Conservation (phyloP, 1,140 invertebrate species). For the Trissolcus basalis region DNA sequence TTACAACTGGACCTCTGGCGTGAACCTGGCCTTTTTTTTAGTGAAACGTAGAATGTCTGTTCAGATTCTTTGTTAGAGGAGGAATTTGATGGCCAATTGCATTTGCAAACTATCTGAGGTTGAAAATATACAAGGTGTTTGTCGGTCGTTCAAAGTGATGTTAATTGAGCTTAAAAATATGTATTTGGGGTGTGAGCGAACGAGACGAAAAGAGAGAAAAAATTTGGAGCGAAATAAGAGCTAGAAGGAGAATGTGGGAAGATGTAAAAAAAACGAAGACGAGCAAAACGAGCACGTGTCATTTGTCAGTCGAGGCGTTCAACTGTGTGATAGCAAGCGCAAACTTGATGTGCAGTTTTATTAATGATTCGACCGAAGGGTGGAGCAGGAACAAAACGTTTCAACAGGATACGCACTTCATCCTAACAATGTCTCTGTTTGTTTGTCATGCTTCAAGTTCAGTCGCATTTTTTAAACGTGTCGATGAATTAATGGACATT, state of each 20-base stretch:
- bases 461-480: constrained; percentile 25
- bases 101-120: constrained; percentile 38
- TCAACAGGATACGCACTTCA: constrained; percentile 33
- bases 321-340: constrained; percentile 50
- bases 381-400: constrained; percentile 43
- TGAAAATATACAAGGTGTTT: constrained; percentile 44
- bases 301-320: constrained; percentile 57
- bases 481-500: constrained; percentile 24
- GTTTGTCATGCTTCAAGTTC: constrained; percentile 28
- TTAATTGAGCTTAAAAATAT: constrained; percentile 58
- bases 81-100: constrained; percentile 49
- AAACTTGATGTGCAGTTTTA: constrained; percentile 54
- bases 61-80: constrained; percentile 25
- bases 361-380: constrained; percentile 48
- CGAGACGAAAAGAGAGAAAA: constrained; percentile 17
- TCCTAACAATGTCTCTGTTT: constrained; percentile 44
- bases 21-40: neutral
- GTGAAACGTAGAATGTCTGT: constrained; percentile 9
- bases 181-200: constrained; percentile 24
- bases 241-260: constrained; percentile 25
- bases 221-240: constrained; percentile 24
- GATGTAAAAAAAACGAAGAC: constrained; percentile 48
- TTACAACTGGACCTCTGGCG: too few relatives aligned
- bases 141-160: constrained; percentile 54
- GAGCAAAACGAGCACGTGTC: constrained; percentile 43